Base-by-base conservation (phyloP, 2,113 vertebrate species). In the Oncorhynchus nerka region DNA sequence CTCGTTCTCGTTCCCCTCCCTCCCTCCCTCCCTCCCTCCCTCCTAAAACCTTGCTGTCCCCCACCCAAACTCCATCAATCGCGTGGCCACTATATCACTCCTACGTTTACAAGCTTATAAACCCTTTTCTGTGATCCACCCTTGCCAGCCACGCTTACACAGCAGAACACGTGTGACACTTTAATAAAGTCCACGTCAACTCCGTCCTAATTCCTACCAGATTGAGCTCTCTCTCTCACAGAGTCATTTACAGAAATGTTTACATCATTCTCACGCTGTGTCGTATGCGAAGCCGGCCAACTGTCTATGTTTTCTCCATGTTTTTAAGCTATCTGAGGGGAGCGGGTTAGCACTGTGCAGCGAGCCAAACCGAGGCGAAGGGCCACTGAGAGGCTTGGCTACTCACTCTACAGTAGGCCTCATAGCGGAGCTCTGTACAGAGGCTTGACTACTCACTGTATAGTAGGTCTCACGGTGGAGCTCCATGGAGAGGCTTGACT, bases 191-290 rank as follows among this genome's bases (percentile, higher is more conserved):
- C 79, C 75, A 78, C 83, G 86, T 91, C 86, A 85, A 81, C 72
- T 83, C 79, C 80, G 71, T 68, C 82, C 83, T 87, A 87, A 89
- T 87, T 81, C 86, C 78, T 74, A 86, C 78, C 87, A 91, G 79
- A 91, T 85, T 79, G 13, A 55, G 49, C 49, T 55, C 83, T 26
- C 83, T 26, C 26, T 45, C 79, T 80, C 66, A 74, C 75, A 83
- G 68, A 86, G 88, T 83, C 73, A 80, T 86, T 90, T 84, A 80
- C 80, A 79, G 83, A 85, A 89, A 87, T 88, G 76, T 92, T 89
- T 84, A 89, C 83, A 90, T 91, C 81, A 89, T 84, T 86, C 77
- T 79, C 84, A 84, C 82, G 67, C 79, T 83, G 83, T 80, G 77
- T 83, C 85, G 85, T 82, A 70, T 28, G 75, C 73, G 72, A 86